Conservation (phyloP, 1,140 invertebrate genomes). For the Asbolus verrucosus region DNA sequence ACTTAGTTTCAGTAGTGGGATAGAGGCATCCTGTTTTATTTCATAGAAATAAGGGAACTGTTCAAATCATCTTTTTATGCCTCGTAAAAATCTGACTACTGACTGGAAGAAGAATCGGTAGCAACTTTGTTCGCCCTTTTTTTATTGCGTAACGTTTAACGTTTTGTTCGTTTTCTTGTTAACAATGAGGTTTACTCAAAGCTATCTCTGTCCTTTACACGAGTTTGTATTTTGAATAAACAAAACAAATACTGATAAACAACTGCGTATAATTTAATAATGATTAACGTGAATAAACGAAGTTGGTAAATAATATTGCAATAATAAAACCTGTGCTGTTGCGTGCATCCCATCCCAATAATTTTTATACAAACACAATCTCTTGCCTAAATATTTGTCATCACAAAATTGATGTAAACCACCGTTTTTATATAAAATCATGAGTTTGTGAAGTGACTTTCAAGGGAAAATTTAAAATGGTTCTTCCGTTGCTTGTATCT, state of each 20-base stretch:
- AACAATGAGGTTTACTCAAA: not conserved
- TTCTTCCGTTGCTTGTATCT: conserved; percentile 15
- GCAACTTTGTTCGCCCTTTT: not conserved
- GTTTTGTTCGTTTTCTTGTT: conserved; percentile 8
- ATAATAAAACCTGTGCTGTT: conserved; percentile 17
- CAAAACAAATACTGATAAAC: too few species aligned
- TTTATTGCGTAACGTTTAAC: not conserved
- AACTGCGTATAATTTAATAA: not conserved
- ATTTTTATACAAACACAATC: conserved; percentile 30
- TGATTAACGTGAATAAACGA: conserved; percentile 24
- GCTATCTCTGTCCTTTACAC: too few species aligned
- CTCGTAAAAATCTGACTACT: conserved; percentile 5
- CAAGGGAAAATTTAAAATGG: conserved; percentile 9
- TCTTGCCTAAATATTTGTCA: conserved; percentile 31
- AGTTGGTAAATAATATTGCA: conserved; percentile 14
- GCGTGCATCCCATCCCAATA: conserved; percentile 7
- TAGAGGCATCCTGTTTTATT: not conserved
- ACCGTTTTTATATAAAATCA: conserved; percentile 24
- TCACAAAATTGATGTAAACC: conserved; percentile 21
- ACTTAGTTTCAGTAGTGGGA: not conserved
- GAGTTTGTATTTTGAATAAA: too few species aligned
- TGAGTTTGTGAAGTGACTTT: conserved; percentile 9
- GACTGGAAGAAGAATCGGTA: not conserved
- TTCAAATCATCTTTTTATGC: not conserved
- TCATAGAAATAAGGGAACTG: not conserved